Conservation (phyloP, 2,888 invertebrate species). For the Parapristionchus giblindavisi region DNA sequence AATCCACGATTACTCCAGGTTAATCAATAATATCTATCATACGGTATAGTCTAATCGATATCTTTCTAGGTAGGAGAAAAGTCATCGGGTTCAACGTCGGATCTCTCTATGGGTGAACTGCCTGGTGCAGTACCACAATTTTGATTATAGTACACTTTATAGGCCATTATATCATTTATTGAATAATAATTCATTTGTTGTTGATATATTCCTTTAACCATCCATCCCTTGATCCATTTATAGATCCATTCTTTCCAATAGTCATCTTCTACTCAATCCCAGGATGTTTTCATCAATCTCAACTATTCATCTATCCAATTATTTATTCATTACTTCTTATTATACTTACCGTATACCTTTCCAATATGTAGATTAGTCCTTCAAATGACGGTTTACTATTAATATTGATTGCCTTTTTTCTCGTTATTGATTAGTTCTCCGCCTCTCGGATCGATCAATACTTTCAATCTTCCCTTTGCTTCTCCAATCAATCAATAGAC, state of each 20-base stretch:
- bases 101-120: conserved; percentile 30
- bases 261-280: conserved; percentile 20
- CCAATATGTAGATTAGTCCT: too few species aligned
- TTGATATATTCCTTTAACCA: neutral
- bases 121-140: conserved; percentile 34
- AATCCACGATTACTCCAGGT: conserved; percentile 34
- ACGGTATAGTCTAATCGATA: neutral
- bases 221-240: too few species aligned
- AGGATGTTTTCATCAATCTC: conserved; percentile 19
- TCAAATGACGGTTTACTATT: conserved; percentile 10
- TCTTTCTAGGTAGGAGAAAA: conserved; percentile 32
- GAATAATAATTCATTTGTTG: neutral
- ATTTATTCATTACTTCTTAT: neutral
- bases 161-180: neutral
- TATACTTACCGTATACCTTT: too few species aligned
- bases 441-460: conserved; percentile 21
- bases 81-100: neutral
- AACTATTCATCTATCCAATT: neutral
- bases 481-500: too few species aligned
- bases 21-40: neutral
- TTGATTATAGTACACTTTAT: conserved; percentile 18
- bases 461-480: neutral
- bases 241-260: too few species aligned
- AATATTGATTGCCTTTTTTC: neutral
- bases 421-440: conserved; percentile 13